Conservation (phyloP, 2,797 vertebrate genomes). For the Glossophaga mutica region DNA sequence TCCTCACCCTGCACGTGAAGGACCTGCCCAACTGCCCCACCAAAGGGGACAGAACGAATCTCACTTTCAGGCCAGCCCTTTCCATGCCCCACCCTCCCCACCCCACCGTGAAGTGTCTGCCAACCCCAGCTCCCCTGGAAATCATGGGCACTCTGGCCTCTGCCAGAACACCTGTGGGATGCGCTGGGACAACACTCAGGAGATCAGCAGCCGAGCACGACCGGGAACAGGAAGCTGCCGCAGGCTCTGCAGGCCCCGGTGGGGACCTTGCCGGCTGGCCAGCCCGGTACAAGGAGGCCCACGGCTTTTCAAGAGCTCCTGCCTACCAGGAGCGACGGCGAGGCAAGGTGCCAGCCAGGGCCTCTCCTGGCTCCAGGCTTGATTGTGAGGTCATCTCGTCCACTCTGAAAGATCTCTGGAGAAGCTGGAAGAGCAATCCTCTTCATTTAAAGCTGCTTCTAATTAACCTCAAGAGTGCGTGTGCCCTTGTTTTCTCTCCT, state of each 20-base stretch:
- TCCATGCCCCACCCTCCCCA: neutral
- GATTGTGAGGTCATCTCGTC: neutral
- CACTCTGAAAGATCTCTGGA: neutral
- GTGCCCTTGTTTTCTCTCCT: neutral
- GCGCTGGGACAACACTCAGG: neutral
- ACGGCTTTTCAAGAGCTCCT: neutral
- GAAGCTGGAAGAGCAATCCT: neutral
- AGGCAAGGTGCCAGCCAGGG: neutral
- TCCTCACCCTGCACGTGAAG: neutral
- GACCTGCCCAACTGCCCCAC: neutral
- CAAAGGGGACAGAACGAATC: neutral
- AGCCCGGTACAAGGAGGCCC: neutral
- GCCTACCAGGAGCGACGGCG: neutral
- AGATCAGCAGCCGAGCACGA: neutral
- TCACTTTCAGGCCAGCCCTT: neutral
- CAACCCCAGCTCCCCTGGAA: neutral
- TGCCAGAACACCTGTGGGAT: neutral
- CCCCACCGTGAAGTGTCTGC: neutral
- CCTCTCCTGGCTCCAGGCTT: neutral
- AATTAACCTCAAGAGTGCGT: neutral
- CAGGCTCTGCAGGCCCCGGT: neutral
- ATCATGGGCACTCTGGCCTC: neutral
- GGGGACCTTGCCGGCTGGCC: neutral
- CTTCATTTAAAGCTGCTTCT: conserved; percentile 8
- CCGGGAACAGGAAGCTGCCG: neutral